A percentile compares a stretch with the other conserved stretches of the same genome.
phyloP scores from a whole-genome alignment of 2,113 vertebrate species.

The Nannobrachium achirus region DNA sequence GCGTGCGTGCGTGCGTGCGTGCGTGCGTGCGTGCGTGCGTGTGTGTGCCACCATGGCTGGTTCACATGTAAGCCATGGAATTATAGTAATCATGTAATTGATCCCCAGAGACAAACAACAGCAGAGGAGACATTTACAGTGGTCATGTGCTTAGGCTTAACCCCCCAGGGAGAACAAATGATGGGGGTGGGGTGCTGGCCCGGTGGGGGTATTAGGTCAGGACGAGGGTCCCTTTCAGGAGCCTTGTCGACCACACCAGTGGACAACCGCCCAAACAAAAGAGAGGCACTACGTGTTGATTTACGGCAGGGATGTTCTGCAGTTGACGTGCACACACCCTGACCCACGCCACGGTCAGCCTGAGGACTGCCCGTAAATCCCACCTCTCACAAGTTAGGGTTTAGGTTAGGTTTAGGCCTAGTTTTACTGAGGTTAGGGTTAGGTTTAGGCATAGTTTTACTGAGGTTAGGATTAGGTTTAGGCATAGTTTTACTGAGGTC shows the following conservation, averaged over 20 bases:
- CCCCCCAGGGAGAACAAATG: constrained; percentile 67
- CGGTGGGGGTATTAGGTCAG: constrained; percentile 41
- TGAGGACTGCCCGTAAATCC: too few relatives aligned
- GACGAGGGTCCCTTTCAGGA: constrained; percentile 49
- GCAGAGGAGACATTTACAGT: constrained; percentile 35
- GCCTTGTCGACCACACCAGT: constrained; percentile 51
- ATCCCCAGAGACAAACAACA: constrained; percentile 35
- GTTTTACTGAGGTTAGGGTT: too few relatives aligned
- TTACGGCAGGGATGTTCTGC: constrained; percentile 35
- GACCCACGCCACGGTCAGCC: neutral
- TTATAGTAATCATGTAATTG: constrained; percentile 54
- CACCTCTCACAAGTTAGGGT: too few relatives aligned
- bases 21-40: neutral
- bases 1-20: neutral
- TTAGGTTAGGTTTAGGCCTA: too few relatives aligned
- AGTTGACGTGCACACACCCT: constrained; percentile 8
- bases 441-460: too few relatives aligned
- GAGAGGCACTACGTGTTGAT: constrained; percentile 29
- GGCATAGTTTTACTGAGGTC: too few relatives aligned
- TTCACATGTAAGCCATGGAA: constrained; percentile 50
- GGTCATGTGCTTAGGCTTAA: constrained; percentile 56
- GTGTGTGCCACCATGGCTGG: constrained; percentile 5
- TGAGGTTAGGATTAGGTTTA: too few relatives aligned
- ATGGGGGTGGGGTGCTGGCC: constrained; percentile 38
- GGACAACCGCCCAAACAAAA: constrained; percentile 50